Evolutionary conservation across 1,140 invertebrate species (phyloP), one percentile per base, ranked within the genome.

Genomic region (Trissolcus basalis): DNA sequence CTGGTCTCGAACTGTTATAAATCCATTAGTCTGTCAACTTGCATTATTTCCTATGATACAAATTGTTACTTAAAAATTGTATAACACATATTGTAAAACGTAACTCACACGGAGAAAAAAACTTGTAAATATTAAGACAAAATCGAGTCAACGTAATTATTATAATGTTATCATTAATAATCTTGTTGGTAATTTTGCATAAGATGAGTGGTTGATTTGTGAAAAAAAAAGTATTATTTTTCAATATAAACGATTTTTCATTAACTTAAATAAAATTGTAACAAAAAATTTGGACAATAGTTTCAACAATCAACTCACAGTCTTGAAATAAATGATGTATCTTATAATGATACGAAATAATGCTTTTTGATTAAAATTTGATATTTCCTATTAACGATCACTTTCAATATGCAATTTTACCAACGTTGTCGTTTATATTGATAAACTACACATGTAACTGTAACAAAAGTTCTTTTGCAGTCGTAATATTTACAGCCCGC

Each of bases 51-150:
- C 16, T 69, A 69, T 69, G 13, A 75, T 75, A 75, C 72, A 75
- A 75, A 51, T 39, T 53, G 53, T 69, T 69, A 58, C 35, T 68
- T 75, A 48, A 58, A 27, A 69, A 74, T 67, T 67, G 53, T 69
- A 35, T 64, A 75, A 75, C 72, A 75, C 48, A 64, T 75, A 75
- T 47, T 59, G 65, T 70, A 70, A 77, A 77, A 77, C 67, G 50
- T 67, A 71, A 70, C 67, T 76, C 65, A 70, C 65, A 69, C 64
- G 75, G 67, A 7, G 13, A 68, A 72, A 77, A 64, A 68, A 77
- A 68, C 64, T 72, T 69, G 69, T 73, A 72, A 73, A 78, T 70
- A 78, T 78, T 70, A 73, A 65, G 76, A 73, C 76, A 65, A 60
- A 70, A 67, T 78, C 55, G 51, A 73, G 35, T 73, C 70, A 78